Base-by-base conservation (phyloP, 1,140 invertebrate genomes). In the Vanessa tameamea region DNA sequence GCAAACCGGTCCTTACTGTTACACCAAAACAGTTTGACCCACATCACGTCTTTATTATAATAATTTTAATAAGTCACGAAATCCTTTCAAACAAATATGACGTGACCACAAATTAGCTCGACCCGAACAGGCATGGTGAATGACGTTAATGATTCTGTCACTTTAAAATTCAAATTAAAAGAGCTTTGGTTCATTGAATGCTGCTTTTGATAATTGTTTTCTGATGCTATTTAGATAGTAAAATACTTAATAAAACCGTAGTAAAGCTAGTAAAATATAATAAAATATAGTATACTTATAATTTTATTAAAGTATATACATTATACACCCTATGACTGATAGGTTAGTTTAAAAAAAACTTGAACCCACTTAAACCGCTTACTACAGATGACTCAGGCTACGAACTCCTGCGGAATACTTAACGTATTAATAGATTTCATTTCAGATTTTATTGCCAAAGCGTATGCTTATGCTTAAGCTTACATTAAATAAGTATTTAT, bases 1-100 rank as follows among this genome's bases (percentile, higher is more conserved):
- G 88, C 85, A 91, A 90, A 87, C 87, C 76, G 70, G 88, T 87
- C 81, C 77, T 82, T 87, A 90, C 88, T 82, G 87, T 89, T 90
- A 89, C 78, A 73, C 81, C 80, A 65, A 83, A 78, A 82, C 78
- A 69, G 65, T 79, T 61, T 88, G 84, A 89, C 89, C 87, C 78
- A 89, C 84, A 84, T 89, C 72, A 64, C 55, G 72, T 63, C 15
- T 37, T 37, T 61, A 57, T 75, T 75, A 66, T 65, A 50, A 37
- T 57, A 12, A 12, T n/a, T 59, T 43, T 69, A 69, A 57, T 57
- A 69, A 69, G 66, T 69, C 66, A 69, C 53, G 66, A 15, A 68
- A 59, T 69, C 53, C 11, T 59, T 69, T 64, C 51, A 20, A 70
- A 55, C 63, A 64, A 55, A 72, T 47, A 64, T 47, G 65, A 72